Evolutionary conservation across 2,797 vertebrate species (phyloP), one percentile per base, ranked within the genome.

Genomic region (Micromesistius poutassou): DNA sequence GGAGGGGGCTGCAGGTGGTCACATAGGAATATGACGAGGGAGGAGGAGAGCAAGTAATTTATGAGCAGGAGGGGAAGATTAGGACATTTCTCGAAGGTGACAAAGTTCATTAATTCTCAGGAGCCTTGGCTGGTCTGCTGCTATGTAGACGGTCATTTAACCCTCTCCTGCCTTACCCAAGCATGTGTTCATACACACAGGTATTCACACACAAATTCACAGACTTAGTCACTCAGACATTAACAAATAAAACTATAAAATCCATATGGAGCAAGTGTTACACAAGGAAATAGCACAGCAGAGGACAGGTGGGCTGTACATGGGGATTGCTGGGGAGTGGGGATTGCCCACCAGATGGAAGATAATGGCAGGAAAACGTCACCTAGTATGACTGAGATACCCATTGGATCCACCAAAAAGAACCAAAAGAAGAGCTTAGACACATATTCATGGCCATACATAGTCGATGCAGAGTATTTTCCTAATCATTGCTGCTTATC

Each of bases 21-120:
- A 83, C 82, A 84, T 86, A 84, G 81, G 83, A 66, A 89, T 78
- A 71, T 25, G 35, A 36, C 9, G 22, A 62, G 55, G 14, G 55
- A 62, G 7, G 55, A 80, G 22, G 78, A 87, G 79, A 84, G 77
- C 40, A 16, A 82, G 80, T 90, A 77, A 91, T 92, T 90, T 86
- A 89, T 91, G 83, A 88, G 82, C 81, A 86, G 78, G 84, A 74
- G 30, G 83, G 83, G 84, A 14, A 71, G 81, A 77, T 80, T 70
- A 40, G 86, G 91, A 79, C 82, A 90, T 90, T 91, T 86, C 80
- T 91, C 84, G 76, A 36, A 78, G 86, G 88, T 84, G 89, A 87
- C 90, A 87, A 83, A 83, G 82, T 87, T 92, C 92, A 92, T 91
- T 88, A 92, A 91, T 87, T 84, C 83, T 81, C 78, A 72, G 87